A percentile compares a stretch with the other conserved stretches of the same genome.
phyloP scores from a whole-genome alignment of 2,797 vertebrate genomes.

The Eulemur albifrons region DNA sequence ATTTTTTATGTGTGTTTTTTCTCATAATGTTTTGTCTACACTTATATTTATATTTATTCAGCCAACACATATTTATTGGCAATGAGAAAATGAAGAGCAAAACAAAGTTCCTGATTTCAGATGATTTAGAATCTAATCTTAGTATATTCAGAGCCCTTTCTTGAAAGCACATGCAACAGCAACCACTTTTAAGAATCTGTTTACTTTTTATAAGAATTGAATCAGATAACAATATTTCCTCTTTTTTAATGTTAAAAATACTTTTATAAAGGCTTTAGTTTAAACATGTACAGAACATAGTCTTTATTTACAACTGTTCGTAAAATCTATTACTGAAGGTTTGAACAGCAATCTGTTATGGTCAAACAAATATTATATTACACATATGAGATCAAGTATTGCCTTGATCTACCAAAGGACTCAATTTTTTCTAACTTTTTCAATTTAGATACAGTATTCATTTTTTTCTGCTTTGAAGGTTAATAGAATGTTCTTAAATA shows the following conservation, averaged over 20 bases:
- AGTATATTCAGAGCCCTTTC: background rate
- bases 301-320: background rate
- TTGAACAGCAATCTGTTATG: background rate
- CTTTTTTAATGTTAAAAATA: background rate
- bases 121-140: background rate
- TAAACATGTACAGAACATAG: background rate
- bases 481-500: slow-evolving; percentile 1
- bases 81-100: background rate
- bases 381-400: background rate
- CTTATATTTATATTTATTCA: background rate
- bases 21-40: background rate
- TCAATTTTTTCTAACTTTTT: background rate
- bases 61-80: background rate
- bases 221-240: background rate
- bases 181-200: background rate
- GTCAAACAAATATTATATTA: background rate
- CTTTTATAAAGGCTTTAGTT: background rate
- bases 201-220: background rate
- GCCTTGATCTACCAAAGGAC: background rate
- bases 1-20: background rate
- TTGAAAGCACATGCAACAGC: background rate
- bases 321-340: background rate
- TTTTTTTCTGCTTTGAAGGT: background rate
- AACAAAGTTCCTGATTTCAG: background rate
- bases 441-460: background rate